Evolutionary conservation across 2,797 vertebrate species (phyloP), one percentile per base, ranked within the genome.

Genomic region (Diplodus puntazzo): DNA sequence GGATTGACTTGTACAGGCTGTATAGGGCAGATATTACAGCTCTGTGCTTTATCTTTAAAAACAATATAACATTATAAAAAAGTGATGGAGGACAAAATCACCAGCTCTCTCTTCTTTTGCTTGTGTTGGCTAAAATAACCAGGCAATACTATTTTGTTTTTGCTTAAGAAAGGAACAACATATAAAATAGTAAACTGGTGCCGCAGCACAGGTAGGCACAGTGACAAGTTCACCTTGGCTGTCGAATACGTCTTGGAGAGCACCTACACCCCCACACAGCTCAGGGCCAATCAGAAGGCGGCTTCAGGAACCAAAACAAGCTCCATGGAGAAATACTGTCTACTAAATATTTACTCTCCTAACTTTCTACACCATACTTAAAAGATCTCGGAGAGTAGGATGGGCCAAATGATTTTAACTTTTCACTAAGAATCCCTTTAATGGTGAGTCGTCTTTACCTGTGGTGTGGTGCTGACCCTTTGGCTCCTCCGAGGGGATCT

Each of bases 401-500:
- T 13, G 17, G 12, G 3, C 7, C 17, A 54, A 21, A 71, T 20
- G 1, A 18, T 34, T 18, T 11, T 3, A 13, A 3, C 5, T 11
- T 77, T 46, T 30, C 12, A 18, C 16, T 1, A 25, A 18, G 20
- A 62, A 11, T 42, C 18, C 5, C 11, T 27, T 30, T 11, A 3
- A 55, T 21, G 4, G 6, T 27, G 3, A 21, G 18, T 23, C 4
- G 7, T 53, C 7, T 58, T 83, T 88, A 98, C 97, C 97, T 99
- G 98, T 89, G 98, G 97, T 83, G 97, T 95, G 86, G 97, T 96
- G 18, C 93, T 95, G 90, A 97, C 96, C 89, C 98, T 96, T 92
- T 97, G 97, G 92, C 98, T 99, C 93, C 98, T 97, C 91, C 98
- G 97, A 78, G 97, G 98, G 54, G 98, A 99, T 89, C 97, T 96